Evolutionary conservation across 2,797 vertebrate genomes (phyloP).

Genomic region (Syngnathus acus): DNA sequence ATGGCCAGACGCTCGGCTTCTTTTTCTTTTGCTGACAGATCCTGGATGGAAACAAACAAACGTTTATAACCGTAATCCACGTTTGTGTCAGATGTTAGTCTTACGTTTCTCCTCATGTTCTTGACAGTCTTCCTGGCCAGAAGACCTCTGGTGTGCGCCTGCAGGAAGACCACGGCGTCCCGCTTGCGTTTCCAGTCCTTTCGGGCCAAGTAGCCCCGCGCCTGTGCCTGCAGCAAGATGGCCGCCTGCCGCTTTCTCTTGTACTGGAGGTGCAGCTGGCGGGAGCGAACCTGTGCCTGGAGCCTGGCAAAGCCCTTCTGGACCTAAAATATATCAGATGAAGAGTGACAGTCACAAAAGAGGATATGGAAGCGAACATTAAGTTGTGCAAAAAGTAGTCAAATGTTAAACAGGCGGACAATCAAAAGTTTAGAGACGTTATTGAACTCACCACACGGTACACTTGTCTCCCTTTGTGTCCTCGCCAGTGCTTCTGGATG

Average conservation of each 20-base stretch:
- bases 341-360: neutral
- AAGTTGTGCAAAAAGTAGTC: too few relatives aligned
- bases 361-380: too few relatives aligned
- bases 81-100: constrained; percentile 8
- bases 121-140: constrained; percentile 66
- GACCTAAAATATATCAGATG: constrained; percentile 60
- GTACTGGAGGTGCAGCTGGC: constrained; percentile 69
- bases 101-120: constrained; percentile 69
- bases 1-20: constrained; percentile 46
- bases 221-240: constrained; percentile 71
- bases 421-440: too few relatives aligned
- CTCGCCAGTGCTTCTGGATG: constrained; percentile 87
- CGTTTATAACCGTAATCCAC: too few relatives aligned
- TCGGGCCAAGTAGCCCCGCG: constrained; percentile 75
- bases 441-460: constrained; percentile 73
- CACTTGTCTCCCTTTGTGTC: constrained; percentile 73
- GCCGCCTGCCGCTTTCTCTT: constrained; percentile 54
- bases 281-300: constrained; percentile 80
- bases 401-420: neutral
- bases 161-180: constrained; percentile 75
- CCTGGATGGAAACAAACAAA: neutral
- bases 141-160: constrained; percentile 80
- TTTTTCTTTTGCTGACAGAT: constrained; percentile 52
- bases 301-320: constrained; percentile 82
- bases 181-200: constrained; percentile 69